These are phyloP conservation scores for Apaloderma vittatum DNA, from an alignment of 2,113 vertebrate genomes.

Conservation along the genomic window DNA sequence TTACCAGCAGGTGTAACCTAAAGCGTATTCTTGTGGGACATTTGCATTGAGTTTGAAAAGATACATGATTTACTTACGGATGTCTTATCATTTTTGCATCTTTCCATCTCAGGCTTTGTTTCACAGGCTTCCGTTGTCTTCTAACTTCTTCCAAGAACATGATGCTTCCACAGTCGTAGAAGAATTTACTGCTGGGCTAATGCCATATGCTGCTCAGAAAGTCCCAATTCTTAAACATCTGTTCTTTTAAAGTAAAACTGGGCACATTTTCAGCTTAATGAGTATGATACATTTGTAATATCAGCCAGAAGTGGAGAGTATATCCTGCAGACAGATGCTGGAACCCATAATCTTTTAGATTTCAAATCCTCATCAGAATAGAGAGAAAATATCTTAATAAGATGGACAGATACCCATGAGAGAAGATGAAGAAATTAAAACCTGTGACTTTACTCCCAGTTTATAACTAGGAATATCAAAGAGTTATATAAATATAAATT, in stretches of 20 bases:
- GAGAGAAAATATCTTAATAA: not conserved
- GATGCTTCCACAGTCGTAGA: slow-evolving; percentile 27
- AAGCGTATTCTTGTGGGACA: not conserved
- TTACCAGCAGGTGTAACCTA: not conserved
- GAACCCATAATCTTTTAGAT: not conserved
- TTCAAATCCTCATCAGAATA: not conserved
- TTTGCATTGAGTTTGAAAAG: not conserved
- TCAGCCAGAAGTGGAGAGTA: not conserved
- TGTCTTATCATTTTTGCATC: not conserved
- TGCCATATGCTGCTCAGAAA: slow-evolving; percentile 24
- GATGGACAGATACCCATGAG: not conserved
- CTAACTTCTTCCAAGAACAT: slow-evolving; percentile 4
- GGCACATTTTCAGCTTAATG: slow-evolving; percentile 18
- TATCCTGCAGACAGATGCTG: not conserved
- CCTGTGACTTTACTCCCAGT: not conserved
- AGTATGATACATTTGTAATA: not conserved
- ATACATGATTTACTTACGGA: not conserved
- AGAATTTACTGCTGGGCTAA: slow-evolving; percentile 29
- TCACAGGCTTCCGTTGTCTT: slow-evolving; percentile 4
- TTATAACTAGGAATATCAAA: not conserved
- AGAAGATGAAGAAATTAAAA: not conserved
- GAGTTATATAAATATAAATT: not conserved
- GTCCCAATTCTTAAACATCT: not conserved
- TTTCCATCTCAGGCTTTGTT: not conserved
- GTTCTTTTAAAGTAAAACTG: slow-evolving; percentile 45